These are phyloP conservation scores for Numenius phaeopus DNA, from an alignment of 2,797 vertebrate species.

Conservation along the genomic window DNA sequence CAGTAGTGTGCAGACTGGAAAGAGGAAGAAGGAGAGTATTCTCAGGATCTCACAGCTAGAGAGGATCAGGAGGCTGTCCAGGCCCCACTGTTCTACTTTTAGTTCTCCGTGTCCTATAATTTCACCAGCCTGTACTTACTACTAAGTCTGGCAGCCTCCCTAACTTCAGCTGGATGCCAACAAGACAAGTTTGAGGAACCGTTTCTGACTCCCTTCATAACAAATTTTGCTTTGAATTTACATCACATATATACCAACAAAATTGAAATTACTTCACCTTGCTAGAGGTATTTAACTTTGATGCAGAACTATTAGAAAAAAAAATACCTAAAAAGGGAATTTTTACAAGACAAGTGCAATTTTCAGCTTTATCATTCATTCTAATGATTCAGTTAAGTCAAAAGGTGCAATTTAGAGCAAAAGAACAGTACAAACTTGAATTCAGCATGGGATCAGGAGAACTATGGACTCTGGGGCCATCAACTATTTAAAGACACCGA, in stretches of 20 bases:
- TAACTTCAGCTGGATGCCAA: not conserved
- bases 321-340: not conserved
- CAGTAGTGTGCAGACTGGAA: not conserved
- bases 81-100: not conserved
- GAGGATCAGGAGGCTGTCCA: not conserved
- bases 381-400: not conserved
- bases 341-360: not conserved
- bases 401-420: not conserved
- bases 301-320: not conserved
- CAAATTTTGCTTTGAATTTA: not conserved
- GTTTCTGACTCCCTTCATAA: not conserved
- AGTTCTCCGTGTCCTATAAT: not conserved
- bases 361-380: not conserved
- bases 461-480: not conserved
- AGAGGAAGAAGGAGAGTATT: not conserved
- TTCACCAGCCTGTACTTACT: not conserved
- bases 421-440: not conserved
- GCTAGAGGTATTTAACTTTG: not conserved
- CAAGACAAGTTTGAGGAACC: not conserved
- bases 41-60: not conserved
- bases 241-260: not conserved
- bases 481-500: not conserved
- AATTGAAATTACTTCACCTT: not conserved
- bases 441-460: not conserved
- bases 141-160: not conserved